Evolutionary conservation across 1,140 invertebrate species (phyloP).

Genomic region (Leptinotarsa undecemlineata): DNA sequence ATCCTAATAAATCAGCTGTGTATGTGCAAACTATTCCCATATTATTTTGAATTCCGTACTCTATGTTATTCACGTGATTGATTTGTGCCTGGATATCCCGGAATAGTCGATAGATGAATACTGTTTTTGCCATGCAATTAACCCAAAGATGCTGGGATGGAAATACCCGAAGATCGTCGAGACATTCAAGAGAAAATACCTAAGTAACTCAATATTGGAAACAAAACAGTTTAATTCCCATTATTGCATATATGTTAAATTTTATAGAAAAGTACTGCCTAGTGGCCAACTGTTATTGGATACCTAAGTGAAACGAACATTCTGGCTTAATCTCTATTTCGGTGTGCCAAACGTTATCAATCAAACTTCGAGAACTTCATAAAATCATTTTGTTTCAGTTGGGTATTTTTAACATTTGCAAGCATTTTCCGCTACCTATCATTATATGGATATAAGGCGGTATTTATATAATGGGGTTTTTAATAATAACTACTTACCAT

Average conservation of each 20-base stretch:
- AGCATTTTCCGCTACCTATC: too few relatives aligned
- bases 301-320: background rate
- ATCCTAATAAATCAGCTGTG: constrained; percentile 52
- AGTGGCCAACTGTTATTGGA: background rate
- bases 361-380: too few relatives aligned
- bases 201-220: background rate
- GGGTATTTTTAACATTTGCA: too few relatives aligned
- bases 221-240: background rate
- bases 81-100: constrained; percentile 5
- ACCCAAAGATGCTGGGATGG: background rate
- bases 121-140: background rate
- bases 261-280: background rate
- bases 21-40: constrained; percentile 28
- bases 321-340: too few relatives aligned
- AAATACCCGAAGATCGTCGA: background rate
- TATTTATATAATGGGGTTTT: too few relatives aligned
- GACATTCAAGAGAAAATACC: constrained; percentile 7
- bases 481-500: too few relatives aligned
- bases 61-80: constrained; percentile 2
- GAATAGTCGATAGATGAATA: background rate
- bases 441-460: too few relatives aligned
- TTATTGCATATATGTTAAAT: background rate
- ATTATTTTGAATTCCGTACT: constrained; percentile 6
- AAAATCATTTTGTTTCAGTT: too few relatives aligned
- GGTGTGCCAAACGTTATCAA: too few relatives aligned